phyloP scores from a whole-genome alignment of 2,888 invertebrate species.

The Brachylomia viminalis region DNA sequence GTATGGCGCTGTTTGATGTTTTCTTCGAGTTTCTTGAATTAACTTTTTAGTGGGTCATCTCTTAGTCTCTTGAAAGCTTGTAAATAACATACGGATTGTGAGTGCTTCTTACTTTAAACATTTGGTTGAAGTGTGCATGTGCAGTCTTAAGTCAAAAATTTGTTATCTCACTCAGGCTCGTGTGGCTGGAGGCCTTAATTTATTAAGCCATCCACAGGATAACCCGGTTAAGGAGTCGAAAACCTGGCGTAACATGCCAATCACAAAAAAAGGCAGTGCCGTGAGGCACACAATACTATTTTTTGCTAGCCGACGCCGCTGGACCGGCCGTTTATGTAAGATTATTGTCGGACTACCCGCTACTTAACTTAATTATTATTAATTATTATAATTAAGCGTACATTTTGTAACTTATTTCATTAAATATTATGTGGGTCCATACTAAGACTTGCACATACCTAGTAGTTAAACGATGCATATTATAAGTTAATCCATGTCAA shows the following conservation, averaged over 20 bases:
- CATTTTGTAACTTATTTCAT: no score
- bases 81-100: not conserved
- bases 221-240: no score
- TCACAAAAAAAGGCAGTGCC: not conserved
- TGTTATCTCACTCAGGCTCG: not conserved
- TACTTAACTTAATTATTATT: no score
- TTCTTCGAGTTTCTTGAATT: conserved; percentile 10
- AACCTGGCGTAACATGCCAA: not conserved
- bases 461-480: no score
- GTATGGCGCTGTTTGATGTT: conserved; percentile 6
- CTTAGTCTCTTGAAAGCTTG: not conserved
- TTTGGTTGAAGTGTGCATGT: not conserved
- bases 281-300: no score
- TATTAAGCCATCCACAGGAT: not conserved
- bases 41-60: not conserved
- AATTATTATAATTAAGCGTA: no score
- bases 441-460: no score
- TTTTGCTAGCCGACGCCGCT: no score
- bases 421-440: no score
- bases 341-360: no score
- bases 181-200: not conserved
- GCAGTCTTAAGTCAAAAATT: not conserved
- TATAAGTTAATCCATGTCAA: no score
- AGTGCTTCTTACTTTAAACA: not conserved
- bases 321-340: no score